Percentiles rank a stretch among this genome's conserved stretches.
These are phyloP conservation scores for Cryptops parisi DNA, from an alignment of 2,888 invertebrate species.

Conservation along the genomic window DNA sequence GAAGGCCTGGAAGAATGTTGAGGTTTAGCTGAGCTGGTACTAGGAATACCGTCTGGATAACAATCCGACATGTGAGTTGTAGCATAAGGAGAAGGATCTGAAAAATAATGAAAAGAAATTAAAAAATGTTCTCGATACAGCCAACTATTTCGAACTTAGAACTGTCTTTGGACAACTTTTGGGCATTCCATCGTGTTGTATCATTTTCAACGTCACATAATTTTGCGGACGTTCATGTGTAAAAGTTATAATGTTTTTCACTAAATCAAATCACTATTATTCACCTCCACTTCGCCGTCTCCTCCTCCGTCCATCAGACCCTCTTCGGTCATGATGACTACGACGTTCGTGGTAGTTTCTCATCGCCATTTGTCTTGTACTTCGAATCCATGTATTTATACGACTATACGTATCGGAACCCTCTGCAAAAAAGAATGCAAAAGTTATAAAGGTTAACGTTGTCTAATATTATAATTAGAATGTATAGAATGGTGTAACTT, in stretches of 20 bases:
- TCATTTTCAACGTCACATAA: neutral
- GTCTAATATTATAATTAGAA: too few relatives aligned
- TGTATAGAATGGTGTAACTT: too few relatives aligned
- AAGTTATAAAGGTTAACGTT: too few relatives aligned
- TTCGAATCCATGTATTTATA: slow-evolving; percentile 8
- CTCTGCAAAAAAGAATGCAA: neutral
- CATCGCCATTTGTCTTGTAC: neutral
- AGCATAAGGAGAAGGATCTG: neutral
- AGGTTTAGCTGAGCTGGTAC: neutral
- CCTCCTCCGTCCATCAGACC: neutral
- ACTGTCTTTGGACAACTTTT: neutral
- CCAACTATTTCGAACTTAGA: neutral
- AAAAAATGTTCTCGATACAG: neutral
- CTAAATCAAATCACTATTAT: too few relatives aligned
- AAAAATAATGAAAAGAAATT: neutral
- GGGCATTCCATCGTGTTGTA: too few relatives aligned
- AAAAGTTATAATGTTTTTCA: too few relatives aligned
- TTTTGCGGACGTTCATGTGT: too few relatives aligned
- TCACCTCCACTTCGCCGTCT: neutral
- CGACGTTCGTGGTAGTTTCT: neutral
- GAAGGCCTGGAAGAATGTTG: neutral
- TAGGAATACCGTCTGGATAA: neutral
- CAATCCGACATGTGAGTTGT: neutral
- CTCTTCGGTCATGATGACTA: neutral
- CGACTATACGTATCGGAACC: neutral